Evolutionary conservation across 1,140 invertebrate species (phyloP), one percentile per base, ranked within the genome.

Genomic region (Helicoverpa zea): DNA sequence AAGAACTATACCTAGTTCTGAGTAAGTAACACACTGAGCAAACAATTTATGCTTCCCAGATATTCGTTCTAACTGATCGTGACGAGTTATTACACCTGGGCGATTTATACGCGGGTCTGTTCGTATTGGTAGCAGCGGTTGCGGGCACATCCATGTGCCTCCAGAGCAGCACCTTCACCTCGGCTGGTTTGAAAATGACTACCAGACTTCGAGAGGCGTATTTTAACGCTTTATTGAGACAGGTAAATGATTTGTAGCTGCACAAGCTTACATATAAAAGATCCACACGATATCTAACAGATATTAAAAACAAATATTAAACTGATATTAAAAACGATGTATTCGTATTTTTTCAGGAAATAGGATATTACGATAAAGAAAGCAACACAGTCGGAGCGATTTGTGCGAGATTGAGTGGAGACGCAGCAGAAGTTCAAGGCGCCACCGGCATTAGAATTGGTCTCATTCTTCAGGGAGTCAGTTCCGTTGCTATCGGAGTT

Each of bases 391-490:
- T 98, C 23, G 98, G 98, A 10, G 97, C 97, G 0, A 88, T 98
- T 1, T 98, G 97, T 88, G 96, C 97, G 0, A 95, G 97, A 56
- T 90, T 98, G 2, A 97, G 98, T 13, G 96, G 97, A 3, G 98
- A 98, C 89, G 97, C 98, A 10, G 96, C 97, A 0, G 97, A 96
- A 75, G 97, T 98, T 1, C 98, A 98, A 93, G 98, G 97, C 96
- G 98, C 98, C 0, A 98, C 98, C 0, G 98, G 98, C 5, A 96
- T 97, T 73, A 95, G 98, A 64, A 95, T 98, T 3, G 98, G 98
- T 0, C 96, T 97, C 1, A 96, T 98, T 64, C 90, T 98, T 7
- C 98, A 98, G 88, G 96, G 97, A 0, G 84, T 97, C 1, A 96
- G 97, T 10, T 98, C 98, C 0, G 88, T 99, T 0, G 90, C 96